These are phyloP conservation scores for Mirza zaza DNA, from an alignment of 2,113 vertebrate genomes.

Conservation along the genomic window DNA sequence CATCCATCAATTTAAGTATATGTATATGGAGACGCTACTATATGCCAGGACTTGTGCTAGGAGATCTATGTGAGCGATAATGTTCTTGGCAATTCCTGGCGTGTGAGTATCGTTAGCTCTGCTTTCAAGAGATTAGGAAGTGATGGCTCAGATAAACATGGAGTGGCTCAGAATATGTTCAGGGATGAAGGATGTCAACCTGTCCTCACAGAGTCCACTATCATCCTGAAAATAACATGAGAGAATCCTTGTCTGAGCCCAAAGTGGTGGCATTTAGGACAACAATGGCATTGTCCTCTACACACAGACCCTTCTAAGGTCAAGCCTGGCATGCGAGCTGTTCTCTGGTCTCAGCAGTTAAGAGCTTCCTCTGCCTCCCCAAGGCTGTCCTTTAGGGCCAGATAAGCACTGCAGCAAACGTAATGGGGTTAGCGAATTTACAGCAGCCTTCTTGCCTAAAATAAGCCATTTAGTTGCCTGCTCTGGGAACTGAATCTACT, in stretches of 20 bases:
- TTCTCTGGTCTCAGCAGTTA: neutral
- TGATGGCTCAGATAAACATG: neutral
- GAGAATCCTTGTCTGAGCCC: neutral
- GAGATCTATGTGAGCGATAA: neutral
- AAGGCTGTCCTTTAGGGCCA: neutral
- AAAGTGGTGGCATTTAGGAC: neutral
- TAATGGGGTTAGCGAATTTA: constrained; percentile 19
- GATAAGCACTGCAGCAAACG: neutral
- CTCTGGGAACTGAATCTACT: neutral
- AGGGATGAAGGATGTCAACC: neutral
- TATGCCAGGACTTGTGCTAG: neutral
- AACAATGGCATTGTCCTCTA: neutral
- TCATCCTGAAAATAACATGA: neutral
- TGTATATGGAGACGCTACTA: neutral
- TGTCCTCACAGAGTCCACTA: neutral
- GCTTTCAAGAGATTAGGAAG: neutral
- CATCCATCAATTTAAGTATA: neutral
- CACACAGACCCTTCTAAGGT: neutral
- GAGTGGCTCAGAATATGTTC: neutral
- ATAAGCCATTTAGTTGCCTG: constrained; percentile 47
- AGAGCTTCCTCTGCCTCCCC: neutral
- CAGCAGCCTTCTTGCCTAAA: constrained; percentile 33
- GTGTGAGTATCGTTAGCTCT: neutral
- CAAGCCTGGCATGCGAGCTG: accelerated
- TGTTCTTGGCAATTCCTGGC: neutral